A percentile compares a stretch with the other conserved stretches of the same genome.
These are phyloP conservation scores for Eospalax fontanierii DNA, from an alignment of 2,797 vertebrate species.

Conservation along the genomic window DNA sequence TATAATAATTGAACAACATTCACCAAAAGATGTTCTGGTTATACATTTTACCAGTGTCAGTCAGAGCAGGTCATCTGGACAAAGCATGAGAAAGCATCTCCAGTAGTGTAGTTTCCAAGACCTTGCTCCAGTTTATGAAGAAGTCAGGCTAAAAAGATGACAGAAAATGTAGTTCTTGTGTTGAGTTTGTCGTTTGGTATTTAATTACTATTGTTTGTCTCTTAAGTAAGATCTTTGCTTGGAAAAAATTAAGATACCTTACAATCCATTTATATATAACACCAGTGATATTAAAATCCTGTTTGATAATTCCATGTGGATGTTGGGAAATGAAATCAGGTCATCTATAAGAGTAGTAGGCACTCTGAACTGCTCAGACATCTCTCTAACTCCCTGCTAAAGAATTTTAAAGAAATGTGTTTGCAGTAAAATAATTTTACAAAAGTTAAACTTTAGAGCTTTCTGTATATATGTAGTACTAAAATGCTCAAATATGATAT, in stretches of 20 bases:
- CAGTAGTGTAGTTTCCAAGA: neutral
- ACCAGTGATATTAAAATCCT: neutral
- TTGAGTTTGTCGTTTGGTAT: neutral
- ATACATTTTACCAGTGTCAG: neutral
- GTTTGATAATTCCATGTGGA: neutral
- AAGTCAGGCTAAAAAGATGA: neutral
- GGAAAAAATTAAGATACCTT: constrained; percentile 22
- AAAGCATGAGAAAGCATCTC: neutral
- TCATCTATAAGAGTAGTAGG: too few relatives aligned
- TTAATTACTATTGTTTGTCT: neutral
- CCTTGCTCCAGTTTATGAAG: neutral
- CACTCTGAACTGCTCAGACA: too few relatives aligned
- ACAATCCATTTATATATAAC: neutral
- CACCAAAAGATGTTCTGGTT: neutral
- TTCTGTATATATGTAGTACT: neutral
- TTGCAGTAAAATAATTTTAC: neutral
- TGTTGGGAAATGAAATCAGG: too few relatives aligned
- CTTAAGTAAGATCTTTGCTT: neutral
- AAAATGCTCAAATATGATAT: neutral
- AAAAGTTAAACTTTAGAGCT: constrained; percentile 9
- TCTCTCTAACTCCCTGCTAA: neutral
- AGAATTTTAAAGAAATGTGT: neutral
- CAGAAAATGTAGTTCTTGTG: neutral
- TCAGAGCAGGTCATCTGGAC: neutral
- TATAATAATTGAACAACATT: neutral